Percentiles rank a stretch among this genome's conserved stretches.
Evolutionary conservation across 2,888 invertebrate genomes (phyloP).

Genomic region (Caenorhabditis virilis): DNA sequence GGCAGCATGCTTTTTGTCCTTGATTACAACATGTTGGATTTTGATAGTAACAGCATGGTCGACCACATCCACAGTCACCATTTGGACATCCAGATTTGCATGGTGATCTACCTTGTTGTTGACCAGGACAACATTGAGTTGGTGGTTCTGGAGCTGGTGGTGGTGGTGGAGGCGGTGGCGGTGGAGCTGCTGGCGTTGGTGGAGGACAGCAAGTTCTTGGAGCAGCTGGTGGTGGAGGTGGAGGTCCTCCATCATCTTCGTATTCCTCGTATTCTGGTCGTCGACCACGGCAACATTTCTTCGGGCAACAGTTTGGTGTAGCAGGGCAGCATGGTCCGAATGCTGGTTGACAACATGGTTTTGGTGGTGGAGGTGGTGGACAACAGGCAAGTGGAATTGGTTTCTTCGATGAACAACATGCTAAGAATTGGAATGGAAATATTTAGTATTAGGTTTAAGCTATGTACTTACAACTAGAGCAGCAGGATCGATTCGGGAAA

Average conservation of each 20-base stretch:
- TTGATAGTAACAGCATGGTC: slow-evolving; percentile 62
- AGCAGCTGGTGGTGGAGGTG: slow-evolving; percentile 51
- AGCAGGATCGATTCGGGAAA: slow-evolving; percentile 61
- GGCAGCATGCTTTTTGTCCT: slow-evolving; percentile 56
- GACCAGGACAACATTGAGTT: slow-evolving; percentile 51
- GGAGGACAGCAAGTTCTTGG: slow-evolving; percentile 61
- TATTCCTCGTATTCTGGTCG: slow-evolving; percentile 59
- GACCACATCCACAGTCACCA: slow-evolving; percentile 59
- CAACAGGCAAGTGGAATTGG: slow-evolving; percentile 64
- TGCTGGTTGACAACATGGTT: slow-evolving; percentile 60
- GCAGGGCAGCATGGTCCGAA: slow-evolving; percentile 64
- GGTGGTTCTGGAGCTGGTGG: slow-evolving; percentile 63
- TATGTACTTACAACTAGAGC: slow-evolving; percentile 52
- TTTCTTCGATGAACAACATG: slow-evolving; percentile 48
- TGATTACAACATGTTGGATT: slow-evolving; percentile 57
- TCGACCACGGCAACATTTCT: slow-evolving; percentile 56
- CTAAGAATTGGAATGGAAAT: slow-evolving; percentile 19
- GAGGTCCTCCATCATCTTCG: slow-evolving; percentile 45
- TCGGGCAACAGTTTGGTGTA: slow-evolving; percentile 59
- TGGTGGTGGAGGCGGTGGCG: slow-evolving; percentile 61
- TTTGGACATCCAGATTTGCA: slow-evolving; percentile 43
- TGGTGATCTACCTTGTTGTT: slow-evolving; percentile 30
- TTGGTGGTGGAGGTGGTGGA: slow-evolving; percentile 62
- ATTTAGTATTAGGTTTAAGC: background rate
- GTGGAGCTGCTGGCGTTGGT: slow-evolving; percentile 54